These are phyloP conservation scores for Macrophya annulata DNA, from an alignment of 2,888 invertebrate genomes.

Conservation along the genomic window DNA sequence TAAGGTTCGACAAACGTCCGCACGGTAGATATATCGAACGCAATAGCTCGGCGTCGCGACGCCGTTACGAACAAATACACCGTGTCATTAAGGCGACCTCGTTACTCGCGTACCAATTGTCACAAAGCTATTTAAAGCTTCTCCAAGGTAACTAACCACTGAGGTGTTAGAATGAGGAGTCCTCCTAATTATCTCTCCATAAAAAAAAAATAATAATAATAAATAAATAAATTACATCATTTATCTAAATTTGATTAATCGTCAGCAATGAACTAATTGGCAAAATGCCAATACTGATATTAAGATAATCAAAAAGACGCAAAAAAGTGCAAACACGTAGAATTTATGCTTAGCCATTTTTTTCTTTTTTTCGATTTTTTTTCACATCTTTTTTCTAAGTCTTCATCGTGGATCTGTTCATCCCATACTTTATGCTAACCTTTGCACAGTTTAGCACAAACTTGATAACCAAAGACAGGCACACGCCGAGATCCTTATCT, in stretches of 20 bases:
- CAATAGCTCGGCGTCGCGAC: constrained; percentile 47
- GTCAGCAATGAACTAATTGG: not conserved
- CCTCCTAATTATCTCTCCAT: not conserved
- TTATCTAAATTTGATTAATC: not conserved
- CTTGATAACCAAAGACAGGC: not conserved
- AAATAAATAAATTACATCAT: not conserved
- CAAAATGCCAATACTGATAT: not conserved
- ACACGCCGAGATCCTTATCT: constrained; percentile 49
- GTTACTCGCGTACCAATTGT: constrained; percentile 45
- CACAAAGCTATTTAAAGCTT: constrained; percentile 13
- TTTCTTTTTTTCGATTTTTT: too few relatives aligned
- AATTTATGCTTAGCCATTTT: not conserved
- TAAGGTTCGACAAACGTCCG: constrained; percentile 52
- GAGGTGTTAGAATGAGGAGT: constrained; percentile 8
- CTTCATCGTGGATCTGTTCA: not conserved
- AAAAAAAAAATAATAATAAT: not conserved
- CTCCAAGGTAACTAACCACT: not conserved
- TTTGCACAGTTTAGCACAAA: constrained; percentile 22
- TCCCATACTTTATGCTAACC: constrained; percentile 2
- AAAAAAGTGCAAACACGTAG: not conserved
- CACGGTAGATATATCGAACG: constrained; percentile 44
- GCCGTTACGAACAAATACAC: constrained; percentile 40
- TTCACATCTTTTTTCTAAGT: not conserved
- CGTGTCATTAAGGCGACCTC: constrained; percentile 49
- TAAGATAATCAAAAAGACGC: not conserved